Percentiles rank a stretch among this genome's conserved stretches.
Conservation (phyloP, 2,113 vertebrate genomes). For the Rhegmatorhina hoffmannsi region DNA sequence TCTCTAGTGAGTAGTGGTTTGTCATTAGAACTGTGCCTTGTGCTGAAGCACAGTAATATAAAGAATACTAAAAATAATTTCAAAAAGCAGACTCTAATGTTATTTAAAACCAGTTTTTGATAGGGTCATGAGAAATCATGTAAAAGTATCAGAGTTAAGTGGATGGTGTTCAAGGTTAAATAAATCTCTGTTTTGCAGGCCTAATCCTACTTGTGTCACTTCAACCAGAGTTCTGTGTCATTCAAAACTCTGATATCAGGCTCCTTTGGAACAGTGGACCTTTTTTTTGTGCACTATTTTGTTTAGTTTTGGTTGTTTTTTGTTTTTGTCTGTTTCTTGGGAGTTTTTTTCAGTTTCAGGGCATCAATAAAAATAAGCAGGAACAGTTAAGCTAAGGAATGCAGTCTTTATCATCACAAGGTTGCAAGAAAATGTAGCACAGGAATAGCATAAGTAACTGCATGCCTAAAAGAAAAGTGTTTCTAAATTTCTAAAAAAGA, state of each 20-base stretch:
- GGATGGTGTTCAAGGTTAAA: neutral
- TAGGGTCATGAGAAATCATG: slow-evolving; percentile 38
- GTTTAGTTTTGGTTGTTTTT: neutral
- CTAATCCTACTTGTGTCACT: neutral
- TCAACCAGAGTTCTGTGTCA: neutral
- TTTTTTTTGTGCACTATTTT: neutral
- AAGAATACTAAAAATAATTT: neutral
- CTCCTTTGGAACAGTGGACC: neutral
- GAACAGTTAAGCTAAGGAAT: neutral
- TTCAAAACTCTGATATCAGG: neutral
- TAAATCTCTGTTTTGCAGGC: neutral
- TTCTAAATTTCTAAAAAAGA: neutral
- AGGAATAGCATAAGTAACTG: neutral
- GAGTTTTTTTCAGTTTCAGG: neutral
- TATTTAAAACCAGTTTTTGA: slow-evolving; percentile 33
- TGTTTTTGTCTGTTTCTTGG: neutral
- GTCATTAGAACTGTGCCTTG: neutral
- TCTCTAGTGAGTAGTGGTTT: neutral
- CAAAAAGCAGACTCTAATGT: neutral
- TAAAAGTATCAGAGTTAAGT: neutral
- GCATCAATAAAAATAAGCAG: neutral
- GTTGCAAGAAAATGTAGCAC: neutral
- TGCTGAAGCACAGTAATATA: neutral
- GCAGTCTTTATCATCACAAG: neutral
- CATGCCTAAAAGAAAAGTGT: neutral